phyloP scores from a whole-genome alignment of 2,888 invertebrate genomes.

The Eucera pruinosa region DNA sequence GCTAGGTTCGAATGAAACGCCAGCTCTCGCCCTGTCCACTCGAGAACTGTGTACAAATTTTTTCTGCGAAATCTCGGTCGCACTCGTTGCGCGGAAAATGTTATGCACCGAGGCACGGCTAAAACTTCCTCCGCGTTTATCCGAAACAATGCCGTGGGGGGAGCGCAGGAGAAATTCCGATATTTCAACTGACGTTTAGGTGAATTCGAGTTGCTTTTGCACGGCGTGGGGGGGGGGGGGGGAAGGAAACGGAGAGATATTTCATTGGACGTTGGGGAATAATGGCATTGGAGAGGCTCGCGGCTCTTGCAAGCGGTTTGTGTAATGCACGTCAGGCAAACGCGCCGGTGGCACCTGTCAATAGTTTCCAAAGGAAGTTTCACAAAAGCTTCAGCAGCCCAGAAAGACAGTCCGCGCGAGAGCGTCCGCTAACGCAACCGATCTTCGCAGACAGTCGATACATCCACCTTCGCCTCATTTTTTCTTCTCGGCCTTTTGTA shows the following conservation, averaged over 20 bases:
- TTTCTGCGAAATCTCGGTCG: background rate
- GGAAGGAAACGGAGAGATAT: slow-evolving; percentile 41
- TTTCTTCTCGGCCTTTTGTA: slow-evolving; percentile 12
- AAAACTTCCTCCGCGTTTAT: background rate
- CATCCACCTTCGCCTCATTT: slow-evolving; percentile 9
- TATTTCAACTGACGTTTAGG: slow-evolving; percentile 2
- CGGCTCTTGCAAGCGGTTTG: slow-evolving; percentile 58
- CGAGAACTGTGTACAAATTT: background rate
- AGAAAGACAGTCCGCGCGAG: slow-evolving; percentile 33
- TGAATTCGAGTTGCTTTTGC: slow-evolving; percentile 9
- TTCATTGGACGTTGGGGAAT: slow-evolving; percentile 44
- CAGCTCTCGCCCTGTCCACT: too few species aligned
- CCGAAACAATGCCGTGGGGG: background rate
- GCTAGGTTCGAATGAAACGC: background rate
- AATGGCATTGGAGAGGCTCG: slow-evolving; percentile 52
- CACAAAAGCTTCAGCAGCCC: slow-evolving; percentile 53
- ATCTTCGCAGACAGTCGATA: slow-evolving; percentile 39
- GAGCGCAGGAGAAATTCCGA: background rate
- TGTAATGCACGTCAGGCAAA: slow-evolving; percentile 57
- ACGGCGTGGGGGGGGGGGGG: background rate
- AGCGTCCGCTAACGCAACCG: slow-evolving; percentile 15
- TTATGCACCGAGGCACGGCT: background rate
- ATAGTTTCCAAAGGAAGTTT: slow-evolving; percentile 66
- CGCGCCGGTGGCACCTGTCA: slow-evolving; percentile 66
- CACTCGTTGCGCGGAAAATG: background rate